Percentiles rank a stretch among this genome's conserved stretches.
These are phyloP conservation scores for Poeciliopsis presidionis DNA, from an alignment of 2,797 vertebrate genomes.

Conservation along the genomic window DNA sequence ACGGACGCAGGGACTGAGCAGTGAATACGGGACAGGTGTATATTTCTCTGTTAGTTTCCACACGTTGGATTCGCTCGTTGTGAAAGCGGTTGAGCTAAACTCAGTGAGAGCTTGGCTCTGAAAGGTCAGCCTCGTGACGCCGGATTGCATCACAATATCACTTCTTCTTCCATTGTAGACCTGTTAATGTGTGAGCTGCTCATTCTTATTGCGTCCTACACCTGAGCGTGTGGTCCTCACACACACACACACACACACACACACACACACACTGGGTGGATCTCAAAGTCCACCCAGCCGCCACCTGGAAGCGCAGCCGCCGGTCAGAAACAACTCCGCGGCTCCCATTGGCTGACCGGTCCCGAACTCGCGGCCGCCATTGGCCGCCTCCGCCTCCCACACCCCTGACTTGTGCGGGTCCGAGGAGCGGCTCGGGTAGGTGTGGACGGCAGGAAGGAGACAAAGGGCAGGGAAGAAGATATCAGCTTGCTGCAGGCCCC, in stretches of 20 bases:
- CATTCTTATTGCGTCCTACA: conserved; percentile 8
- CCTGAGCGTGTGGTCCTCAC: conserved; percentile 19
- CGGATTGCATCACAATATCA: neutral
- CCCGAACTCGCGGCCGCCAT: conserved; percentile 43
- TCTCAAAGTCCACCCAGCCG: conserved; percentile 74
- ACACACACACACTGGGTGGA: conserved; percentile 1
- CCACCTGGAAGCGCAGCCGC: conserved; percentile 30
- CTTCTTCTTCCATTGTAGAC: neutral
- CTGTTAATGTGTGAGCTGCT: conserved; percentile 10
- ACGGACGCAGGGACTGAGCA: no score
- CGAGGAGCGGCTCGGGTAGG: conserved; percentile 56
- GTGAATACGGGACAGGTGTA: no score
- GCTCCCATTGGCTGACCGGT: conserved; percentile 30
- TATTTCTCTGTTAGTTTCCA: neutral
- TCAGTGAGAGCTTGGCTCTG: neutral
- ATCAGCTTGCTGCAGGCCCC: conserved; percentile 74
- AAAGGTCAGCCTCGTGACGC: conserved; percentile 1
- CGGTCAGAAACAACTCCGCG: conserved; percentile 46
- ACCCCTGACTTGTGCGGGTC: conserved; percentile 39
- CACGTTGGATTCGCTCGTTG: neutral
- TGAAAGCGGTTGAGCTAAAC: neutral
- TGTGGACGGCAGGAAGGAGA: conserved; percentile 68
- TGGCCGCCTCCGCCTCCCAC: conserved; percentile 44
- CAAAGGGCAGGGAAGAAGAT: conserved; percentile 76
- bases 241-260: neutral